A percentile compares a stretch with the other conserved stretches of the same genome.
These are phyloP conservation scores for Rhynchopsitta pachyrhyncha DNA, from an alignment of 2,113 vertebrate genomes.

Conservation along the genomic window DNA sequence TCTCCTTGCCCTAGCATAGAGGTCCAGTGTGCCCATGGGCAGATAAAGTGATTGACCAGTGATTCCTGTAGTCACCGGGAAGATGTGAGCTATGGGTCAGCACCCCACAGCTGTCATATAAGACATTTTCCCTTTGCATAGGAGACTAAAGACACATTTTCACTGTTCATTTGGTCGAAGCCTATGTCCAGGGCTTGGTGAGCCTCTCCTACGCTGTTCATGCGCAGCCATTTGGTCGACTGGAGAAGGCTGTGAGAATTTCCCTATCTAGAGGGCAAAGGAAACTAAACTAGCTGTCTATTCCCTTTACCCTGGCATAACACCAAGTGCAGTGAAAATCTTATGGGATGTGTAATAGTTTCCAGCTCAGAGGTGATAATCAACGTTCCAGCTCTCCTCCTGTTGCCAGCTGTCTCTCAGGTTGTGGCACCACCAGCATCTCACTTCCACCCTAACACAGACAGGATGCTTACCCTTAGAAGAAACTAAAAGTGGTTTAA, in stretches of 20 bases:
- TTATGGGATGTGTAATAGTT: not conserved
- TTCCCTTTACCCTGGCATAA: not conserved
- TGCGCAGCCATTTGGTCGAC: fast-evolving
- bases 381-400: not conserved
- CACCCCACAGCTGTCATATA: not conserved
- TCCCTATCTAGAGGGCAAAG: not conserved
- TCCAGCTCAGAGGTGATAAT: not conserved
- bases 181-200: not conserved
- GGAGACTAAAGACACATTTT: not conserved
- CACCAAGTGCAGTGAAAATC: not conserved
- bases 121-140: not conserved
- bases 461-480: not conserved
- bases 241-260: not conserved
- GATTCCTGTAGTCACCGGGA: not conserved
- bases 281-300: not conserved
- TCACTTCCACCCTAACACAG: not conserved
- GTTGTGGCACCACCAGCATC: not conserved
- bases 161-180: not conserved
- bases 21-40: not conserved
- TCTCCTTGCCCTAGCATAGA: not conserved
- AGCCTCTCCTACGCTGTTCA: not conserved
- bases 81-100: not conserved
- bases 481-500: not conserved
- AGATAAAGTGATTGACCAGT: not conserved
- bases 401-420: not conserved